phyloP scores from a whole-genome alignment of 2,888 invertebrate genomes.

The Loripinus fragilis region DNA sequence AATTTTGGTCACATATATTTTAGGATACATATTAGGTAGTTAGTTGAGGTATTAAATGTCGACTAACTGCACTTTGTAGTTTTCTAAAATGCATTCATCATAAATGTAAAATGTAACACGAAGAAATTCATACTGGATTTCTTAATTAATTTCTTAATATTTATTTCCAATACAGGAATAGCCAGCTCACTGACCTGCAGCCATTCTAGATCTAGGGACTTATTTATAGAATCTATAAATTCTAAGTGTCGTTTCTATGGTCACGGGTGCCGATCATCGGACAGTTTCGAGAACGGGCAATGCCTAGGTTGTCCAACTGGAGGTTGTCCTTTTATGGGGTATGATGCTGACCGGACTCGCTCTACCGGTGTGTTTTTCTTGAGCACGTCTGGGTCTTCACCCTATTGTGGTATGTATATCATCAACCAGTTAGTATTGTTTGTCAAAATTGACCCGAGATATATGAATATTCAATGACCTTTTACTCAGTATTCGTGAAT shows the following conservation, averaged over 20 bases:
- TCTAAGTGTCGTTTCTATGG: slow-evolving; percentile 66
- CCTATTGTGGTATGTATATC: slow-evolving; percentile 69
- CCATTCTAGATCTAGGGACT: slow-evolving; percentile 59
- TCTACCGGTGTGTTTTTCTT: slow-evolving; percentile 67
- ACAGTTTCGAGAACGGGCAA: slow-evolving; percentile 62
- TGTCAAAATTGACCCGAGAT: too few relatives aligned
- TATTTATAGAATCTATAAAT: slow-evolving; percentile 69
- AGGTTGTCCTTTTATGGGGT: slow-evolving; percentile 74
- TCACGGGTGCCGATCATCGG: slow-evolving; percentile 58
- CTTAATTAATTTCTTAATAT: too few relatives aligned
- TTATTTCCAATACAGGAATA: slow-evolving; percentile 50
- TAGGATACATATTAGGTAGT: too few relatives aligned
- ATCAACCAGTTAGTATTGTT: too few relatives aligned
- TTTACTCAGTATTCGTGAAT: too few relatives aligned
- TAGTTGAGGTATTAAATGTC: too few relatives aligned
- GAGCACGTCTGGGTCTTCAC: slow-evolving; percentile 63
- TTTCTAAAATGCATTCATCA: too few relatives aligned
- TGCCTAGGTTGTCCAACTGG: slow-evolving; percentile 67
- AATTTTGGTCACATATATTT: too few relatives aligned
- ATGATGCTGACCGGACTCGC: slow-evolving; percentile 57
- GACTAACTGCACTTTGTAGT: too few relatives aligned
- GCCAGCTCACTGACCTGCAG: slow-evolving; percentile 64
- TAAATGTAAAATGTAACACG: too few relatives aligned
- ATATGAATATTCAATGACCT: too few relatives aligned
- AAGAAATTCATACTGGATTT: too few relatives aligned